Base-by-base conservation (phyloP, 2,888 invertebrate species). In the Drosophila phalerata region DNA sequence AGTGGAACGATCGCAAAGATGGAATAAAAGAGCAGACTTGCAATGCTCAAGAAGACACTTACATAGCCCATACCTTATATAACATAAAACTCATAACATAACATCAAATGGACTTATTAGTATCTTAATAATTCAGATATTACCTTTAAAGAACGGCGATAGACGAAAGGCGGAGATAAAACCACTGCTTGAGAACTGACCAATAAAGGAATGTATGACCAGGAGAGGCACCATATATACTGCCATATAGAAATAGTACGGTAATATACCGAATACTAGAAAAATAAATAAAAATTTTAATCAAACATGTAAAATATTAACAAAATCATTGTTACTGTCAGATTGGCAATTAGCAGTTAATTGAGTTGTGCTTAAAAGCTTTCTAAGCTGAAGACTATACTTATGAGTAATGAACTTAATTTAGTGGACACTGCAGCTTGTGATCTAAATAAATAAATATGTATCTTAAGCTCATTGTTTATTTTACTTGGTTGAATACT, bases 111-210 rank as follows among this genome's bases (percentile, higher is more conserved):
- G n/a, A n/a, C n/a, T 0, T 42, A 13, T 5, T 17, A 3, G 9
- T 3, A 32, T 32, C 1, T 34, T 0, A 5, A 6, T 11, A 40
- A 3, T 17, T n/a, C 0, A 19, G 6, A 6, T 5, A 37, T 72
- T 93, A 97, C 97, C 98, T 95, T 98, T 98, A 92, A 98, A 97
- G 52, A 97, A 93, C 3, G 97, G 97, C 65, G 95, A 95, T 70
- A 96, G 94, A 79, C 95, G 95, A 93, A 97, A 97, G 53, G 96
- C 94, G 11, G 96, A 96, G 83, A 97, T 95, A 77, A 96, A 97
- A 77, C 97, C 97, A 51, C 96, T 95, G 84, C 96, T 96, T 15
- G 96, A 94, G 92, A 97, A 97, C 91, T 98, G 98, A 22, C 98
- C 98, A 85, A 98, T 93, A n/a, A 96, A 95, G 0, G 97, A 95